Conservation (phyloP, 2,113 vertebrate species). For the Chinchilla lanigera region DNA sequence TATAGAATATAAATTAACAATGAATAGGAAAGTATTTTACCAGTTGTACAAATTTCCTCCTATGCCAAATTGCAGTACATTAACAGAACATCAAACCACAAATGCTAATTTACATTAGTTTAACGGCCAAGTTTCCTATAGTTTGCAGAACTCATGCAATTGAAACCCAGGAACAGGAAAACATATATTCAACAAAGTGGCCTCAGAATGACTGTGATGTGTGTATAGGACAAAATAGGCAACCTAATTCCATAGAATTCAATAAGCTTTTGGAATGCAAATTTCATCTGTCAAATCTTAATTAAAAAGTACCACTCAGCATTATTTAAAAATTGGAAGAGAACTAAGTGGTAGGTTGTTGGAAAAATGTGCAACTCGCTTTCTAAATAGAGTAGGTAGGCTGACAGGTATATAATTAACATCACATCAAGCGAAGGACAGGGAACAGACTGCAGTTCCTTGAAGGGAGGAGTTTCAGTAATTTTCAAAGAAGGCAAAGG, state of each 20-base stretch:
- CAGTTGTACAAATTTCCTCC: constrained; percentile 63
- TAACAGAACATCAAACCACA: constrained; percentile 77
- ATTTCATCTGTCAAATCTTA: constrained; percentile 88
- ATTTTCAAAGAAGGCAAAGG: constrained; percentile 66
- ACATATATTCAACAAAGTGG: neutral
- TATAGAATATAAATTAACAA: constrained; percentile 67
- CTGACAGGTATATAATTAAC: constrained; percentile 89
- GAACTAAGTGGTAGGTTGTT: constrained; percentile 89
- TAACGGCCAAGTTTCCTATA: constrained; percentile 52
- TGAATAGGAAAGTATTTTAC: constrained; percentile 56
- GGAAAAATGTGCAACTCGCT: constrained; percentile 76
- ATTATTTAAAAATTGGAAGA: constrained; percentile 87
- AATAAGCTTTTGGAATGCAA: constrained; percentile 89
- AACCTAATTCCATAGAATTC: constrained; percentile 80
- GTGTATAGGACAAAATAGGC: constrained; percentile 65
- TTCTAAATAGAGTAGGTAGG: constrained; percentile 84
- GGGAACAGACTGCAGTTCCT: constrained; percentile 77
- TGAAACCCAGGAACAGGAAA: constrained; percentile 45
- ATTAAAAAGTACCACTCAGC: constrained; percentile 89
- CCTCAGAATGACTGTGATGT: neutral
- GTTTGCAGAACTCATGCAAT: neutral
- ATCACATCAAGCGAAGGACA: constrained; percentile 82
- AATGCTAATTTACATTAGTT: constrained; percentile 52
- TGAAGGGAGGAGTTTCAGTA: constrained; percentile 75
- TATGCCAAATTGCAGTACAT: constrained; percentile 74